phyloP scores from a whole-genome alignment of 1,140 invertebrate species.

The Drosophila sp. region DNA sequence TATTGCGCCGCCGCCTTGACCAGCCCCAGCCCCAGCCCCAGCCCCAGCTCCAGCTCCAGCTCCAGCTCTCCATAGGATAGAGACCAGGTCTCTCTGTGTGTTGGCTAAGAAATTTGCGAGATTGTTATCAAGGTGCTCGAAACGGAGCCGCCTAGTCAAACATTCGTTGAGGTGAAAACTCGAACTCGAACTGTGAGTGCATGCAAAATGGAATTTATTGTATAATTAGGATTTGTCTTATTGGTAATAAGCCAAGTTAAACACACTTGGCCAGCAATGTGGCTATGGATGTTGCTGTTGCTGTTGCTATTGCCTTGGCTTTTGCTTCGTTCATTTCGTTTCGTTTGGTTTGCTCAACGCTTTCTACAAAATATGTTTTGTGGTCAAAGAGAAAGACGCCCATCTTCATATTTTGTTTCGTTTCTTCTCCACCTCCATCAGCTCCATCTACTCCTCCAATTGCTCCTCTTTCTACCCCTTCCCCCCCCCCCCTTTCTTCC shows the following conservation, averaged over 20 bases:
- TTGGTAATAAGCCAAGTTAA: conserved; percentile 79
- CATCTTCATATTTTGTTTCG: conserved; percentile 48
- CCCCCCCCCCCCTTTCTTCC: no score
- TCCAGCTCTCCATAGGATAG: conserved; percentile 12
- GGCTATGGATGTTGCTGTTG: conserved; percentile 33
- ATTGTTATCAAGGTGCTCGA: conserved; percentile 71
- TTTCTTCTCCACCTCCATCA: background rate
- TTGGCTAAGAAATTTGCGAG: conserved; percentile 69
- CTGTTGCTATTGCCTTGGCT: conserved; percentile 22
- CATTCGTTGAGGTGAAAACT: conserved; percentile 70
- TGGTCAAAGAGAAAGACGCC: conserved; percentile 23
- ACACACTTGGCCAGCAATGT: conserved; percentile 47
- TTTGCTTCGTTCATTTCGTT: background rate
- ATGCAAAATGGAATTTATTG: conserved; percentile 82
- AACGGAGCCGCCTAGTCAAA: conserved; percentile 62
- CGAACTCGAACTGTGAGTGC: conserved; percentile 65
- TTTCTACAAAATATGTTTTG: conserved; percentile 33
- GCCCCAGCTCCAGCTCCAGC: conserved; percentile 21
- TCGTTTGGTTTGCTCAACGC: conserved; percentile 16
- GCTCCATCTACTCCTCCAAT: background rate
- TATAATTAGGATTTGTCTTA: conserved; percentile 83
- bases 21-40: conserved; percentile 30
- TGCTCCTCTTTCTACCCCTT: background rate
- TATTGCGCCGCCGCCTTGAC: conserved; percentile 61
- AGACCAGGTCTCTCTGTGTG: conserved; percentile 8